Evolutionary conservation across 2,797 vertebrate species (phyloP), one percentile per base, ranked within the genome.

Genomic region (Galagoides demidoff): DNA sequence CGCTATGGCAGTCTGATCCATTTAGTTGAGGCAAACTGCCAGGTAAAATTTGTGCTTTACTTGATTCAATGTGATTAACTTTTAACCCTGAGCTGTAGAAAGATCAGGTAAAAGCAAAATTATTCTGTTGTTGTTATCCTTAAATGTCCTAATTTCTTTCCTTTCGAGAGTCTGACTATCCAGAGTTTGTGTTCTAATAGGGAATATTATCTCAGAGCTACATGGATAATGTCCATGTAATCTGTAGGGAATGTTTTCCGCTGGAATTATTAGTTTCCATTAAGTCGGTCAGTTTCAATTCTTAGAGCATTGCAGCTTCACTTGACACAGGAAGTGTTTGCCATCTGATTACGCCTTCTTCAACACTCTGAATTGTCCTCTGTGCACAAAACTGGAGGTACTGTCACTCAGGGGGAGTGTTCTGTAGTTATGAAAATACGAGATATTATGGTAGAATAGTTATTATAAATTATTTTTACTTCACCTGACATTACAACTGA

Each of bases 391-490:
- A 71, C 45, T 57, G 7, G 20, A 87, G 12, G 0, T 5, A n/a
- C 0, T 37, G 10, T 71, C 76, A 76, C 5, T 85, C 55, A 45
- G 11, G 64, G 11, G 37, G 19, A 87, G 9, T 1, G 14, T 66
- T 82, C 70, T 52, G 59, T 34, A 27, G 14, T 37, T 83, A 39
- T 20, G 16, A 78, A 96, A 96, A 81, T 85, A n/a, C 71, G 23
- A 92, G 43, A 89, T 71, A 74, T 63, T 89, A 88, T 79, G 19
- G 34, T 14, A 68, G 10, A 10, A 45, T 71, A 81, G 94, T 94
- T 78, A 89, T 20, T 61, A 66, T 57, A 83, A 87, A 78, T 85
- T 95, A 82, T 85, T 86, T 93, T 86, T 89, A 87, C 89, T 66
- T 91, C n/a, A 73, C 7, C 9, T 90, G 57, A 74, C 61, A 89